Percentiles rank a stretch among this genome's conserved stretches.
phyloP scores from a whole-genome alignment of 2,888 invertebrate genomes.

The Caenorhabditis macrosperma region DNA sequence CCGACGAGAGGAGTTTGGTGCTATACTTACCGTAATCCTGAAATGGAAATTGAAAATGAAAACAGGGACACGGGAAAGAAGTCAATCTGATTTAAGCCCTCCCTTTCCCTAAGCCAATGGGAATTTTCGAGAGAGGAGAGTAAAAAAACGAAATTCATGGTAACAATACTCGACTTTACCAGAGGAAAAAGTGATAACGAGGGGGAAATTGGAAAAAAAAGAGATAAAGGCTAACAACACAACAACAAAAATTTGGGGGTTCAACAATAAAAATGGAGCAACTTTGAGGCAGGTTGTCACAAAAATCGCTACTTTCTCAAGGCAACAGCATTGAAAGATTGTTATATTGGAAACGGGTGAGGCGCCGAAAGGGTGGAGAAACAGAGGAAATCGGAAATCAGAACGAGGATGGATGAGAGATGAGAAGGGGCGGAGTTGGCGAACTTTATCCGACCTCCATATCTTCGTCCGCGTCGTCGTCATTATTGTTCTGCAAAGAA shows the following conservation, averaged over 20 bases:
- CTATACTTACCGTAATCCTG: background rate
- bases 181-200: conserved; percentile 18
- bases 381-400: conserved; percentile 10
- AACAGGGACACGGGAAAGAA: background rate
- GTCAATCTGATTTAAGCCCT: background rate
- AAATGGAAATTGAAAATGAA: background rate
- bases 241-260: conserved; percentile 24
- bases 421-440: background rate
- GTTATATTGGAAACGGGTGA: background rate
- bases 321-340: background rate
- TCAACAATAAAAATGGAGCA: background rate
- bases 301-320: background rate
- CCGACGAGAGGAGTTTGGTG: no score
- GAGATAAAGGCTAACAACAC: conserved; percentile 27
- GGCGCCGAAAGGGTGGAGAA: conserved; percentile 7
- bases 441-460: conserved; percentile 56
- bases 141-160: background rate
- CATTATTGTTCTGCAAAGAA: conserved; percentile 40
- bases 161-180: conserved; percentile 38
- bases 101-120: background rate
- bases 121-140: background rate
- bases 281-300: background rate
- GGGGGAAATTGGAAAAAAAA: background rate
- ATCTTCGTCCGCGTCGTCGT: conserved; percentile 49
- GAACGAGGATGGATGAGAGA: background rate